Percentiles rank a stretch among this genome's conserved stretches.
These are phyloP conservation scores for Drosophila kuntzei DNA, from an alignment of 2,888 invertebrate species.

Conservation along the genomic window DNA sequence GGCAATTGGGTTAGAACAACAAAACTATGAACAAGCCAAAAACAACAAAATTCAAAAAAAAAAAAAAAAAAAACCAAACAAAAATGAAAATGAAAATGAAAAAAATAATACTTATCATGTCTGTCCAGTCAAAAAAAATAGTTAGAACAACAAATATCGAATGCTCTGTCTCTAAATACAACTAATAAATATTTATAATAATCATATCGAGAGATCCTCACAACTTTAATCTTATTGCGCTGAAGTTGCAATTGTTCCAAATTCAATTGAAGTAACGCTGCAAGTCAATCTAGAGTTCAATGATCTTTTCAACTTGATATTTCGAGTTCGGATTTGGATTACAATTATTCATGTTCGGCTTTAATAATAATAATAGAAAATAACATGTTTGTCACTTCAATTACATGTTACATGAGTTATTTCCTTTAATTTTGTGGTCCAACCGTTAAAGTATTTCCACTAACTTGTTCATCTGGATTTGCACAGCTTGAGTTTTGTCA, in stretches of 20 bases:
- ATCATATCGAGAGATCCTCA: not conserved
- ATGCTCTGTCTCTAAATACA: constrained; percentile 27
- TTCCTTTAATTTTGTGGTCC: constrained; percentile 4
- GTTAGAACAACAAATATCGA: constrained; percentile 15
- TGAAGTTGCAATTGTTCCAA: constrained; percentile 6
- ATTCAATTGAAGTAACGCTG: constrained; percentile 2
- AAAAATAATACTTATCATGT: constrained; percentile 13
- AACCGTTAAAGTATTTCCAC: not conserved
- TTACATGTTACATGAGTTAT: constrained; percentile 13
- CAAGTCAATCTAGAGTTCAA: constrained; percentile 28
- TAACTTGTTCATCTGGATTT: constrained; percentile 12
- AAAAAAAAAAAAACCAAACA: constrained; percentile 7
- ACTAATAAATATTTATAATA: not conserved
- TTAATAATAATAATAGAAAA: constrained; percentile 13
- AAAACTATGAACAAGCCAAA: constrained; percentile 20
- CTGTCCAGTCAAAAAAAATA: constrained; percentile 4
- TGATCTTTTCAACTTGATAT: constrained; percentile 41
- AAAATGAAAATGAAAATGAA: too few relatives aligned
- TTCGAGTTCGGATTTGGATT: constrained; percentile 30
- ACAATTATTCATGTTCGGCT: constrained; percentile 29
- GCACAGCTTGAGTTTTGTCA: constrained; percentile 10
- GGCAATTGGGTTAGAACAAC: constrained; percentile 46
- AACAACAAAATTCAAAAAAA: constrained; percentile 5
- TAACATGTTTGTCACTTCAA: constrained; percentile 25
- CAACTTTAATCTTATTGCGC: constrained; percentile 13